These are phyloP conservation scores for Aplodontia rufa DNA, from an alignment of 2,113 vertebrate species.

Conservation along the genomic window DNA sequence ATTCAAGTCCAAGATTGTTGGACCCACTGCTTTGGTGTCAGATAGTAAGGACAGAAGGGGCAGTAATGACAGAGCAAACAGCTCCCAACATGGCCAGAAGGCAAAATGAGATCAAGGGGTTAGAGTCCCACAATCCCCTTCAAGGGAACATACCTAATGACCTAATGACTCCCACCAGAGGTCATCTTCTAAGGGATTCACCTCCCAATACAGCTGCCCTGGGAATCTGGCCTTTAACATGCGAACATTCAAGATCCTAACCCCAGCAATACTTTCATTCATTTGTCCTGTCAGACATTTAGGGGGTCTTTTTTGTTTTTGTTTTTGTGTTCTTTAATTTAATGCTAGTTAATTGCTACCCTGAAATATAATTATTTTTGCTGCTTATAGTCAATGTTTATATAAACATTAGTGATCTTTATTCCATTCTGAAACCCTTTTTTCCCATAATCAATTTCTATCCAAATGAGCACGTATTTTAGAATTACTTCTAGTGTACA, in stretches of 20 bases:
- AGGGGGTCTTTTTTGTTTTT: neutral
- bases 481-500: neutral
- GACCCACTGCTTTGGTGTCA: neutral
- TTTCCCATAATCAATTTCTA: neutral
- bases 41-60: too few species aligned
- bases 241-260: neutral
- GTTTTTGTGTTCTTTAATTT: neutral
- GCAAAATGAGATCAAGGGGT: neutral
- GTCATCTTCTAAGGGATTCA: neutral
- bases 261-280: neutral
- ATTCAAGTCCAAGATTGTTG: too few species aligned
- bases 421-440: neutral
- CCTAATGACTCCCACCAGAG: rapidly evolving
- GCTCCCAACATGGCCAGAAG: neutral
- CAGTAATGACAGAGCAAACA: neutral
- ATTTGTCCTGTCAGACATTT: neutral
- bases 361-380: neutral
- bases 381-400: neutral
- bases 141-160: neutral
- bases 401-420: neutral
- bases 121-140: neutral
- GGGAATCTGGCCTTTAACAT: neutral
- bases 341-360: neutral
- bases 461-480: neutral
- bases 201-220: rapidly evolving